Evolutionary conservation across 1,140 invertebrate species (phyloP), one percentile per base, ranked within the genome.

Genomic region (Lepidurus packardi): DNA sequence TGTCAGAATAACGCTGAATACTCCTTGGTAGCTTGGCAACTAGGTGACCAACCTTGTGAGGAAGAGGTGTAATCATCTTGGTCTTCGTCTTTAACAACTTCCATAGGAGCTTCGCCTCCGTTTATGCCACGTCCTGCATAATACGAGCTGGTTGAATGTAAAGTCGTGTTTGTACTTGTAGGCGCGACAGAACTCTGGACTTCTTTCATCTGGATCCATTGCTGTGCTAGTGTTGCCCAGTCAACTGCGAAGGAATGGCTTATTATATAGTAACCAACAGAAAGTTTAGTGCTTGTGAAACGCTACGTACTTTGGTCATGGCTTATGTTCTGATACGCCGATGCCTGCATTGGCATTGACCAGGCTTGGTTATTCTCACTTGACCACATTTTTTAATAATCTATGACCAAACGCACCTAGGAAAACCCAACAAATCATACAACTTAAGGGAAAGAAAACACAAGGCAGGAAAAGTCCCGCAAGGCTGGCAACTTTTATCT

Each of bases 121-220:
- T 41, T 43, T 34, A 43, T 7, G 73, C 42, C 24, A 45, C 42
- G 24, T 42, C 42, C 53, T 7, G 45, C 21, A 41, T 43, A 65
- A 44, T 80, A 47, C 13, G 75, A 1, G 34, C n/a, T 25, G 43
- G 41, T 41, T 43, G 11, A n/a, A 2, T 78, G 73, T 16, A 10
- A 21, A 74, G 25, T 13, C 74, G 53, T 42, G 16, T 73, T 34
- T 42, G 45, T 73, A 43, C 8, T 43, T 53, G 77, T 43, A 75
- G 42, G 16, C 45, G 16, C 4, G 75, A 42, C 11, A 45, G 44
- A 45, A 74, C 73, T 45, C 45, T 77, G 74, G 42, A 77, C 76
- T 84, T 96, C 94, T 83, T 96, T 96, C 94, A 97, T 97, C 83
- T 93, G 92, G 80, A 98, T 98, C 96, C 96, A 98, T 89, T 98